A percentile compares a stretch with the other conserved stretches of the same genome.
phyloP scores from a whole-genome alignment of 2,113 vertebrate species.

The Arenaria interpres region DNA sequence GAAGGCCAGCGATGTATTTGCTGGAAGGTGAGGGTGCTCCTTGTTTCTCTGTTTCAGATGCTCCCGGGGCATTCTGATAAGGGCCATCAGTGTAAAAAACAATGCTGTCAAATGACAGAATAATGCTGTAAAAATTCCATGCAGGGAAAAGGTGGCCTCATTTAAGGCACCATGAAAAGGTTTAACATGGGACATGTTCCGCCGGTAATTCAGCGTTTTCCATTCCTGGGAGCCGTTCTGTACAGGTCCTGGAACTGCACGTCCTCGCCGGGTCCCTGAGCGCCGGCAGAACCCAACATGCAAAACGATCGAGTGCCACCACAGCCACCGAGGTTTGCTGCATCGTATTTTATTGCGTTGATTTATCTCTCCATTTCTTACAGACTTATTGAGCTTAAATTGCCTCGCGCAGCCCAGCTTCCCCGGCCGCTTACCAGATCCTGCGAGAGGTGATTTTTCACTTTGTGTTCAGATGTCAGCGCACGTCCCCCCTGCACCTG shows the following conservation, averaged over 20 bases:
- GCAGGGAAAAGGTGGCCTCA: accelerated
- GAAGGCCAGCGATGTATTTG: background rate
- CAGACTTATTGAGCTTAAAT: background rate
- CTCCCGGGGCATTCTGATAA: background rate
- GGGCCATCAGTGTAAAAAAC: background rate
- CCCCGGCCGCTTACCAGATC: background rate
- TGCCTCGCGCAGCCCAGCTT: background rate
- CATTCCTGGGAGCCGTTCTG: background rate
- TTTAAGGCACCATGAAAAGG: background rate
- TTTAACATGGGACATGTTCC: background rate
- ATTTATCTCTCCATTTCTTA: slow-evolving; percentile 41
- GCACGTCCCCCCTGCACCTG: background rate
- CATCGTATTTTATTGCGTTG: background rate
- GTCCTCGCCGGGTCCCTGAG: background rate
- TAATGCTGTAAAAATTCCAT: background rate
- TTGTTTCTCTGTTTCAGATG: background rate
- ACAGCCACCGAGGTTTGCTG: background rate
- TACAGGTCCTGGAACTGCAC: background rate
- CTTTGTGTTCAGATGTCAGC: background rate
- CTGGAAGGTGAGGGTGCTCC: background rate
- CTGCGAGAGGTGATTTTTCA: slow-evolving; percentile 45
- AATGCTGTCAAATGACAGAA: background rate
- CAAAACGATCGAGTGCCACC: background rate
- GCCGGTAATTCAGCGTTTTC: background rate
- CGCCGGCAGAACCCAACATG: background rate